Base-by-base conservation (phyloP, 2,797 vertebrate genomes). In the Mastacembelus armatus region DNA sequence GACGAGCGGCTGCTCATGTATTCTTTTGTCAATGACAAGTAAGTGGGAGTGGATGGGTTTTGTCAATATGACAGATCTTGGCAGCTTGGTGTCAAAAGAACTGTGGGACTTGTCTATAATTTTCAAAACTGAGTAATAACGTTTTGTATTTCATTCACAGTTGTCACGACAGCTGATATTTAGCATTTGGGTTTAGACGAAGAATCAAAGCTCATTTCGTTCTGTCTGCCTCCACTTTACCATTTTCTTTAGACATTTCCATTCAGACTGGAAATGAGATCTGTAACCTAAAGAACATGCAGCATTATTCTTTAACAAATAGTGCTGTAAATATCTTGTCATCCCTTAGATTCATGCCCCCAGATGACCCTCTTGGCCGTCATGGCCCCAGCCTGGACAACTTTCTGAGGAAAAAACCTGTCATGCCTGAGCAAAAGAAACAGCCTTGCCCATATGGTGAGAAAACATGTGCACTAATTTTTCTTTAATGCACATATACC, bases 1-100 rank as follows among this genome's bases (percentile, higher is more conserved):
- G 96, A 98, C 16, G 96, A 98, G 64, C 89, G 96, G 39, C 86
- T 98, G 83, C 91, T 98, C 71, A 98, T 98, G 96, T 98, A 97
- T 78, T 97, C 96, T 15, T 98, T 97, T 74, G 96, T 98, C 74
- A 97, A 97, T 38, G 96, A 98, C 94, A 98, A 97, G 96, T 98
- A 89, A 93, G 95, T 91, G 5, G 18, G 11, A 16, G 21, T 5
- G 61, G 18, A 3, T 21, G 1, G 36, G 4, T 10, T 62, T 33
- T 3, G 16, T 15, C 35, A 16, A 6, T 15, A 16, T 8, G 36
- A 39, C 15, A n/a, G 7, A 15, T 4, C 2, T 36, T 5, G 35
- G 22, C 51, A 4, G 14, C 26, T 15, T 35, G 5, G 11, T 15
- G 35, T 29, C 18, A 2, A n/a, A 49, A 36, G 14, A 66, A 27